These are phyloP conservation scores for Basileuterus tristriatus DNA, from an alignment of 2,797 vertebrate genomes.

Conservation along the genomic window DNA sequence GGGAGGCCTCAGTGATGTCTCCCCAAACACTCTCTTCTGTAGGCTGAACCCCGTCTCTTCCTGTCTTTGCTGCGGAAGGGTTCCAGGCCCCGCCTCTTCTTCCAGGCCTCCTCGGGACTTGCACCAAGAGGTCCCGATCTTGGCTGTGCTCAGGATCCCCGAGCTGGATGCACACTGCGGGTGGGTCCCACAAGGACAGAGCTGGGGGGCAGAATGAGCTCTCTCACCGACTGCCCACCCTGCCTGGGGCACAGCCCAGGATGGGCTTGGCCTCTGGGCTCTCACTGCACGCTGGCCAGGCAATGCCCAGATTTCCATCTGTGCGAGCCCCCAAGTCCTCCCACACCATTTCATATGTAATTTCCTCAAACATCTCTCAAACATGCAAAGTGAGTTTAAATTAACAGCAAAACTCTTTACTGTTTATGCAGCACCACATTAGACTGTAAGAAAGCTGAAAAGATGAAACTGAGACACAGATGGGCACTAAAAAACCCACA, in stretches of 20 bases:
- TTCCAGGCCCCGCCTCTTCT: neutral
- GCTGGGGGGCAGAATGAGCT: neutral
- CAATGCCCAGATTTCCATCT: neutral
- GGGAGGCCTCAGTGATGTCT: neutral
- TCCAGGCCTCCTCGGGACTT: neutral
- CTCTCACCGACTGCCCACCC: rapidly evolving
- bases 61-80: neutral
- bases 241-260: neutral
- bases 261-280: neutral
- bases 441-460: neutral
- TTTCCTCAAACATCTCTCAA: neutral
- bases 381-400: neutral
- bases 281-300: neutral
- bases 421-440: neutral
- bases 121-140: neutral
- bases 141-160: neutral
- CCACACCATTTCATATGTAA: neutral
- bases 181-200: neutral
- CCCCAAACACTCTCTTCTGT: neutral
- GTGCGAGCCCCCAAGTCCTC: neutral
- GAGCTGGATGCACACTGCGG: neutral
- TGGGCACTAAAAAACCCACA: neutral
- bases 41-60: neutral
- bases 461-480: neutral
- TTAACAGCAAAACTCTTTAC: neutral